Evolutionary conservation across 2,113 vertebrate species (phyloP), one percentile per base, ranked within the genome.

Genomic region (Pomatostomus ruficeps): DNA sequence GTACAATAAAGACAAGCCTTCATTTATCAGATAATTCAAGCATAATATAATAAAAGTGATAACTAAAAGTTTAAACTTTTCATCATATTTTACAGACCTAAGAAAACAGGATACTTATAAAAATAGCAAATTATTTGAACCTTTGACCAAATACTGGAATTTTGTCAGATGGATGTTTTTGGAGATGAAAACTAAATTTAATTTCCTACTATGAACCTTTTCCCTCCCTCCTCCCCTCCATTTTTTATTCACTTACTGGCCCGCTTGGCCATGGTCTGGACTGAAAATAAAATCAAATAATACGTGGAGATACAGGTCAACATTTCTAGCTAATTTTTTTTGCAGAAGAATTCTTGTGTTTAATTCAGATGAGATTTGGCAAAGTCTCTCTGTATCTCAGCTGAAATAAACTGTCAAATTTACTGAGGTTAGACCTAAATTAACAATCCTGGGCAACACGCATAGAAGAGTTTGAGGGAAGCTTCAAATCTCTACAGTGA

Each of bases 171-270:
- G 70, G 17, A 78, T 45, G 2, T 26, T 89, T 85, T 43, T 31
- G 58, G 33, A 85, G 23, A 35, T 20, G 7, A 85, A 89, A 86
- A 88, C 5, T 68, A 77, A n/a, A 16, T 85, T 68, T 48, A 48
- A 48, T 20, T 74, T 78, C 28, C 19, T 43, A 6, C 10, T 12
- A 51, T 25, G 4, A 91, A 28, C 0, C 3, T 68, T 72, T 61
- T 61, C 6, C 6, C 8, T 61, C 12, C 9, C 5, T 45, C 8
- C 3, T 25, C 6, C 9, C 1, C 12, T 38, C 8, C 3, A 31
- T 68, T 85, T 67, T 84, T 70, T 35, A 42, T 85, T 81, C 15
- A 36, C 15, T 54, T 88, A n/a, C 35, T 94, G 48, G 14, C 12
- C 14, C 78, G 2, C 8, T 35, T 85, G n/a, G 20, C 5, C 57